Evolutionary conservation across 2,888 invertebrate genomes (phyloP), one percentile per base, ranked within the genome.

Genomic region (Tricholauxania praeusta): DNA sequence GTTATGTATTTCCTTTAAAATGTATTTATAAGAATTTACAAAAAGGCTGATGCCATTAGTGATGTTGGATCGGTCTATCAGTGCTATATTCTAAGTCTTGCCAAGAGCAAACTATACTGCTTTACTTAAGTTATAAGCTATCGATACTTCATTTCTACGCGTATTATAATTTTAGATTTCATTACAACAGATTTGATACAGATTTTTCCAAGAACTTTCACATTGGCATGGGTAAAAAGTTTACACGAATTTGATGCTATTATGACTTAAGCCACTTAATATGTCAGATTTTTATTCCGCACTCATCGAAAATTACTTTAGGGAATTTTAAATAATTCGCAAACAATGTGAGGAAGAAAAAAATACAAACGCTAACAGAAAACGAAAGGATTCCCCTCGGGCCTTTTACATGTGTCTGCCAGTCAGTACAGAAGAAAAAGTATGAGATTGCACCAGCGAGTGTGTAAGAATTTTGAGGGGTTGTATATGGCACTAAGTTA

Each of bases 321-420:
- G 72, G 72, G 72, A 72, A 62, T 72, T 67, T 72, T 19, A 53
- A 75, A 72, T 76, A 76, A 74, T 63, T 32, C 80, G 78, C 80
- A 78, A 82, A 79, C 80, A 80, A 80, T 78, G 79, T 80, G 81
- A 82, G 82, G 39, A 39, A 7, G 8, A 39, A 39, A 39, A 39
- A 39, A 39, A 39, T 10, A 39, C 39, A 81, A 81, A 81, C 81
- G 81, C 82, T 82, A 81, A 81, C 82, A 81, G 82, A 82, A 81
- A 81, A 81, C 82, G 76, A 79, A 82, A 79, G 80, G 81, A 82
- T 80, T 82, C 82, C 82, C 82, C 80, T 78, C 77, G 77, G 82
- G 82, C 78, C 80, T 78, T 82, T 82, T 64, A 64, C 64, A 64
- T 64, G 64, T 64, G 28, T 81, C 81, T 77, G 22, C 47, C 5